Evolutionary conservation across 2,888 invertebrate species (phyloP).

Genomic region (Sycophila texana): DNA sequence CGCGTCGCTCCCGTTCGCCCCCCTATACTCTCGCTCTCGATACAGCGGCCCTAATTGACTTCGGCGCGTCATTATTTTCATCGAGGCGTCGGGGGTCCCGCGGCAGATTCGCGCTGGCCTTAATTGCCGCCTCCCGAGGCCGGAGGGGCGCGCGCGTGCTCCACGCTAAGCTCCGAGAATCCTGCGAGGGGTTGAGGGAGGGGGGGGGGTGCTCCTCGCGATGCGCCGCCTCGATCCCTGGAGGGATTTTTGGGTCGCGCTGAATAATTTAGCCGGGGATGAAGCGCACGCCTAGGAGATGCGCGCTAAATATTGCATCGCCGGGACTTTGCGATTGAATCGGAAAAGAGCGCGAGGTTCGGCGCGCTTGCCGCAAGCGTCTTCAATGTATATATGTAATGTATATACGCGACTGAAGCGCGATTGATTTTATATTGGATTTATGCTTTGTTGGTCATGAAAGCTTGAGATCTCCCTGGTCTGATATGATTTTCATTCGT

Average conservation of each 20-base stretch:
- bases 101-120: constrained; percentile 7
- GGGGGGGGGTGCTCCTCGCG: background rate
- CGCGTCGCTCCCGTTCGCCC: background rate
- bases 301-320: constrained; percentile 51
- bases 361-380: too few relatives aligned
- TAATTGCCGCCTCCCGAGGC: constrained; percentile 38
- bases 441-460: too few relatives aligned
- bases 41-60: constrained; percentile 44
- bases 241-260: constrained; percentile 54
- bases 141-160: constrained; percentile 23
- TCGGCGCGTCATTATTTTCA: constrained; percentile 46
- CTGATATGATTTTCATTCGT: too few relatives aligned
- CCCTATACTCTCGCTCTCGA: constrained; percentile 42
- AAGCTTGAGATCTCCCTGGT: too few relatives aligned
- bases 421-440: too few relatives aligned
- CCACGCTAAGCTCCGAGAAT: constrained; percentile 46
- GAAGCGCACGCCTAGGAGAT: constrained; percentile 12
- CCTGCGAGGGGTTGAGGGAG: constrained; percentile 17
- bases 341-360: background rate
- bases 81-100: constrained; percentile 1
- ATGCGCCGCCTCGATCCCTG: constrained; percentile 37
- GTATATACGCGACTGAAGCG: too few relatives aligned
- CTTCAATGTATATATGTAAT: background rate
- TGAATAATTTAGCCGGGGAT: constrained; percentile 49
- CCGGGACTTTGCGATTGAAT: constrained; percentile 42